Base-by-base conservation (phyloP, 2,888 invertebrate genomes). In the Tenodera sinensis region DNA sequence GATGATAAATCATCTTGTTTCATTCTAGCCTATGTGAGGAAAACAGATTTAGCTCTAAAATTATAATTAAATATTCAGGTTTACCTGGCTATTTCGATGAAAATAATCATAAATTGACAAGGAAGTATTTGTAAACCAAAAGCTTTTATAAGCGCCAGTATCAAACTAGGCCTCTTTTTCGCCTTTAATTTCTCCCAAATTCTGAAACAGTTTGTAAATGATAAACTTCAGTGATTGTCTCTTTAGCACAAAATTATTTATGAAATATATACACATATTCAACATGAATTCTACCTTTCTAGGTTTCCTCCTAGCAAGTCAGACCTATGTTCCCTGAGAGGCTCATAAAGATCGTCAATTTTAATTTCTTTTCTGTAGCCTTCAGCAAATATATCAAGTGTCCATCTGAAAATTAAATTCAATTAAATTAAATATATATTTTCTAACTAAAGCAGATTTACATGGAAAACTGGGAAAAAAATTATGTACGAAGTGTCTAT, bases 321-420 rank as follows among this genome's bases (percentile, higher is more conserved):
- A 0, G 92, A 92, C 27, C 89, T 88, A 88, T 92, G 92, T 27
- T 90, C 89, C 30, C 89, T 89, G 7, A 92, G 91, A 71, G 91
- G 90, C 71, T 91, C 90, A 90, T 91, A 91, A 28, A 92, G 90
- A 89, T 92, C 92, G 2, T 90, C 86, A 9, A 91, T 90, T 84
- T 91, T 90, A 20, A 92, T 88, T 54, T 92, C 92, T n/a, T 91
- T 91, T 28, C 91, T 91, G 47, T 91, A 91, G 20, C 92, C 92
- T 89, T 91, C 91, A 81, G 90, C 87, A 86, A 92, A 92, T 28
- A 92, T 86, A 9, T 91, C 91, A 47, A 90, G 90, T n/a, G 92
- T 82, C 92, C 92, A 92, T 90, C 92, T 92, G 88, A 28, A 89
- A 90, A 47, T 30, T 20, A 71, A 71, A 71, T 42, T 42, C 42